Evolutionary conservation across 2,113 vertebrate genomes (phyloP), one percentile per base, ranked within the genome.

Genomic region (Otolemur garnettii): DNA sequence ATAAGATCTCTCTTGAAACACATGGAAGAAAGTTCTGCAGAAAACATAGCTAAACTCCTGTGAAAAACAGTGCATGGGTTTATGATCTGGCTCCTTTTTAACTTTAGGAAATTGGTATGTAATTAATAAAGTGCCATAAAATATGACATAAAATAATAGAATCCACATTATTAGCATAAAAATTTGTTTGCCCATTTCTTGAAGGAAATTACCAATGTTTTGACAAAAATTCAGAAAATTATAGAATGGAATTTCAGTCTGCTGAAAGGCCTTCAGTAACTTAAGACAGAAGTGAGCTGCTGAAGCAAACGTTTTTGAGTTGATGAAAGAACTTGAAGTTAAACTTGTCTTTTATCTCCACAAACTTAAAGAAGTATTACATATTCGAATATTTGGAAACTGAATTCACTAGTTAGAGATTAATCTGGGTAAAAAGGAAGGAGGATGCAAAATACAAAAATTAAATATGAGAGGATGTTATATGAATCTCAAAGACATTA

Each of bases 161-260:
- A 80, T 64, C 33, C 12, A 26, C 21, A 42, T 64, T 77, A 21
- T 22, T 78, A 22, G 18, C 68, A 42, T 87, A 91, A 94, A 62
- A 78, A 1, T 81, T 75, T 68, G 2, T 53, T 75, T 5, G 74
- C 28, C 4, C 10, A 66, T 45, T 90, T 90, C 66, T 45, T 80
- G 57, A 64, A 93, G 13, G 80, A 90, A 90, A 64, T 55, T 62
- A 13, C 62, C 62, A 62, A 28, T 69, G 88, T 95, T 84, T 95
- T 83, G n/a, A 69, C 33, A 22, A 80, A 79, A 89, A 53, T 22
- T 74, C 24, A 68, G 14, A 86, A 22, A 74, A 35, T 8, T 26
- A 57, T 59, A 75, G 84, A 87, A 79, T 68, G 8, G 19, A 42
- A 75, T 89, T 75, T 68, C 22, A 93, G 42, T 59, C 15, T 93